phyloP scores from a whole-genome alignment of 2,113 vertebrate species.

The Petrocephalus zakoni region DNA sequence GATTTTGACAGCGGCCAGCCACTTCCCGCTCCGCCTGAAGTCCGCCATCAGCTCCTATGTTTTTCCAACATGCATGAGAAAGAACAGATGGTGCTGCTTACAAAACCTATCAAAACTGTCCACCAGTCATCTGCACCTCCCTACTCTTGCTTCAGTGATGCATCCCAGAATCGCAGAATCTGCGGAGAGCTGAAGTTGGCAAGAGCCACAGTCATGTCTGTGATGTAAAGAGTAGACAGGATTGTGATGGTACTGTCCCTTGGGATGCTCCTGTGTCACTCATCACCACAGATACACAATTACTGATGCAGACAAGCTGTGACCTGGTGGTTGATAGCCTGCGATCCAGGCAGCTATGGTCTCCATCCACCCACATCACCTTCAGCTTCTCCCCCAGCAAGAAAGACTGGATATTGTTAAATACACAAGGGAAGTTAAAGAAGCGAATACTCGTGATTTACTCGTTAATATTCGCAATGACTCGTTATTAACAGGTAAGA shows the following conservation, averaged over 20 bases:
- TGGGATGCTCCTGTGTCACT: neutral
- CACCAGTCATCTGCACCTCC: neutral
- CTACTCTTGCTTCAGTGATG: neutral
- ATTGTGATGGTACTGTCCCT: neutral
- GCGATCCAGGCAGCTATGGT: neutral
- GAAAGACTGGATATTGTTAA: neutral
- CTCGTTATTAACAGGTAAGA: too few species aligned
- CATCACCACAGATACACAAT: neutral
- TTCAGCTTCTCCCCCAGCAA: neutral
- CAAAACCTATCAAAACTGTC: neutral
- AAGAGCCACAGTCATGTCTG: neutral
- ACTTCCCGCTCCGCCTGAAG: neutral
- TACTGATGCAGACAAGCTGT: neutral
- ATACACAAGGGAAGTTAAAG: neutral
- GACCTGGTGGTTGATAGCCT: neutral
- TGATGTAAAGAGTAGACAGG: neutral
- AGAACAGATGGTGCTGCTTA: neutral
- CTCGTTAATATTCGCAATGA: too few species aligned
- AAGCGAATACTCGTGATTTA: neutral
- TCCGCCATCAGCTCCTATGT: neutral
- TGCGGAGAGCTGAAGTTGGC: neutral
- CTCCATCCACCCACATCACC: neutral
- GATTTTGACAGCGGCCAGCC: neutral
- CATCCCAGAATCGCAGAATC: neutral
- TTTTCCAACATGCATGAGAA: neutral